A percentile compares a stretch with the other conserved stretches of the same genome.
Conservation (phyloP, 2,113 vertebrate species). For the Pseudopipra pipra region DNA sequence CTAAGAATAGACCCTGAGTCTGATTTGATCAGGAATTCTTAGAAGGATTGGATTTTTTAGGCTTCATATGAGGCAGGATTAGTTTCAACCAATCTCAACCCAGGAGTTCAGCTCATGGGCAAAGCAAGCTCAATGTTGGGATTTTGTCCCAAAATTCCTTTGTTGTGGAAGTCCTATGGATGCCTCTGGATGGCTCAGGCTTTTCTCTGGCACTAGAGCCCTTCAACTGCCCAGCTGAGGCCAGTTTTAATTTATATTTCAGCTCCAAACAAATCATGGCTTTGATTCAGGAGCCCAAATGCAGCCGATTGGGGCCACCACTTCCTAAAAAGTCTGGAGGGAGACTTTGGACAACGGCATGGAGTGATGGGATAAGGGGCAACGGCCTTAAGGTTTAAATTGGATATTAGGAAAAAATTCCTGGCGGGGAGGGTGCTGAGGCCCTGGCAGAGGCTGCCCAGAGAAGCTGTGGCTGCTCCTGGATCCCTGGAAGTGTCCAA, state of each 20-base stretch:
- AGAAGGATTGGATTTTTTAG: neutral
- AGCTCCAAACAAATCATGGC: neutral
- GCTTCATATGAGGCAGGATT: conserved; percentile 11
- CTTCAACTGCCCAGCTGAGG: neutral
- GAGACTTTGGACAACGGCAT: no score
- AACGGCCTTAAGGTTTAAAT: neutral
- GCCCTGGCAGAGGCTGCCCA: rapidly evolving
- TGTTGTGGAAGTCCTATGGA: rapidly evolving
- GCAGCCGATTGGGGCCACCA: neutral
- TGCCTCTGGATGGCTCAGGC: rapidly evolving
- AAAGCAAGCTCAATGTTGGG: neutral
- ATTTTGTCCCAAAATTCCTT: neutral
- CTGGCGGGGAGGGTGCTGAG: rapidly evolving
- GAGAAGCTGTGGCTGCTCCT: neutral
- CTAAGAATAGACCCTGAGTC: neutral
- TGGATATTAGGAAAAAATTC: neutral
- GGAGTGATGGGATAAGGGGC: no score
- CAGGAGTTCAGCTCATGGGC: neutral
- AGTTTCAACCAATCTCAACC: neutral
- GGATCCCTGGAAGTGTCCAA: neutral
- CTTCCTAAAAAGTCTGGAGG: neutral
- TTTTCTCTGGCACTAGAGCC: neutral
- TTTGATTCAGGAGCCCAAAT: neutral
- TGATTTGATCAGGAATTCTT: neutral
- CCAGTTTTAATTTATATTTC: neutral